Evolutionary conservation across 1,140 invertebrate species (phyloP).

Genomic region (Grapholita molesta): DNA sequence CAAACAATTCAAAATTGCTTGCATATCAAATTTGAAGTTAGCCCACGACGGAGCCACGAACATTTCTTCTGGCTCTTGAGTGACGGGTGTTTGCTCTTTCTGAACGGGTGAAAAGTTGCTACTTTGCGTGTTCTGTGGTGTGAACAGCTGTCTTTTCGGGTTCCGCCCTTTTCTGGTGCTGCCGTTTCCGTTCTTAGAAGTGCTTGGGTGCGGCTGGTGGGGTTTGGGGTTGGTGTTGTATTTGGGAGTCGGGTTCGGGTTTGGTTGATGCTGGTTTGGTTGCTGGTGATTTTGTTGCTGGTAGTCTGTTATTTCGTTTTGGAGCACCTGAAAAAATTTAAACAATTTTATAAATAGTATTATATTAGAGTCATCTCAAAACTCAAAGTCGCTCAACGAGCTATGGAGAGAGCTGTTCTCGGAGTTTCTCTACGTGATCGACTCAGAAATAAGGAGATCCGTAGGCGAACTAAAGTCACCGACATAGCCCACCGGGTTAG

Average conservation of each 20-base stretch:
- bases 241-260: conserved; percentile 30
- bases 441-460: too few relatives aligned
- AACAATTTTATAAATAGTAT: background rate
- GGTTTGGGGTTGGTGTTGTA: conserved; percentile 25
- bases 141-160: conserved; percentile 78
- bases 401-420: too few relatives aligned
- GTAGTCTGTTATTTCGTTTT: conserved; percentile 68
- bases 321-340: conserved; percentile 36
- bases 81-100: conserved; percentile 31
- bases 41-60: conserved; percentile 78
- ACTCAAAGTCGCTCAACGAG: too few relatives aligned
- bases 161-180: conserved; percentile 59
- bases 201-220: conserved; percentile 22
- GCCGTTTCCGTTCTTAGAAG: conserved; percentile 29
- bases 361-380: too few relatives aligned
- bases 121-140: conserved; percentile 54
- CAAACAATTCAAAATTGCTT: conserved; percentile 78
- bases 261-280: conserved; percentile 61
- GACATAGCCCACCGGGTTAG: too few relatives aligned
- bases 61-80: conserved; percentile 32
- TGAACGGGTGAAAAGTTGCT: conserved; percentile 49
- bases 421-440: too few relatives aligned
- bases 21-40: conserved; percentile 80
- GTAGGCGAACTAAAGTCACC: too few relatives aligned
- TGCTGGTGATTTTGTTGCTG: too few relatives aligned